These are phyloP conservation scores for Eunapius fragilis DNA, from an alignment of 37 sponge, comb jelly and placozoan genomes.

Conservation along the genomic window DNA sequence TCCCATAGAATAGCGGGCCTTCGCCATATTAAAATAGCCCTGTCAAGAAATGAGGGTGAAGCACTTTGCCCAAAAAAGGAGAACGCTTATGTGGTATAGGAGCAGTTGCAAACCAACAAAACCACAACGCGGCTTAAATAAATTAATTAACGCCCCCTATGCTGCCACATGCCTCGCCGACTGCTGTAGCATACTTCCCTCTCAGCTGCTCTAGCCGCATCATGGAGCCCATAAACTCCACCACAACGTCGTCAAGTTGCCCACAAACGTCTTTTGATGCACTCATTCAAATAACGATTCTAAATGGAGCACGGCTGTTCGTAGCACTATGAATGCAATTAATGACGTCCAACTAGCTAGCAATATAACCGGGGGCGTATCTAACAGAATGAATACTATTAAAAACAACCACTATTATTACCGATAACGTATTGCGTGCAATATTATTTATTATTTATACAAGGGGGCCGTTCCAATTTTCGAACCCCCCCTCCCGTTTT, in stretches of 20 bases:
- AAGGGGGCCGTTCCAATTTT: too few relatives aligned
- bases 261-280: conserved; percentile 8
- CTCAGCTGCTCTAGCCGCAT: conserved; percentile 51
- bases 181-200: conserved; percentile 7
- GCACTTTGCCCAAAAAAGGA: background rate
- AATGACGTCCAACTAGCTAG: too few relatives aligned
- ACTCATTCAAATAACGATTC: background rate
- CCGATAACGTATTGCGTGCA: too few relatives aligned
- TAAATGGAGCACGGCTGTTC: background rate
- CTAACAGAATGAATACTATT: too few relatives aligned
- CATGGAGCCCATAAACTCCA: conserved; percentile 51
- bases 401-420: too few relatives aligned
- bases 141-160: background rate
- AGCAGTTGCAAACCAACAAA: too few relatives aligned
- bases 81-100: too few relatives aligned
- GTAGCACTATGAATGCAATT: too few relatives aligned
- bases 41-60: background rate
- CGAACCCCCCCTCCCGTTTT: too few relatives aligned
- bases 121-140: too few relatives aligned
- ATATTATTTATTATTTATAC: too few relatives aligned
- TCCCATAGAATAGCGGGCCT: conserved; percentile 77
- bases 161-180: conserved; percentile 45
- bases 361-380: too few relatives aligned
- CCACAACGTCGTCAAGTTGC: conserved; percentile 41
- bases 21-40: conserved; percentile 72